A percentile compares a stretch with the other conserved stretches of the same genome.
Evolutionary conservation across 2,797 vertebrate genomes (phyloP).

Genomic region (Chelonia mydas): DNA sequence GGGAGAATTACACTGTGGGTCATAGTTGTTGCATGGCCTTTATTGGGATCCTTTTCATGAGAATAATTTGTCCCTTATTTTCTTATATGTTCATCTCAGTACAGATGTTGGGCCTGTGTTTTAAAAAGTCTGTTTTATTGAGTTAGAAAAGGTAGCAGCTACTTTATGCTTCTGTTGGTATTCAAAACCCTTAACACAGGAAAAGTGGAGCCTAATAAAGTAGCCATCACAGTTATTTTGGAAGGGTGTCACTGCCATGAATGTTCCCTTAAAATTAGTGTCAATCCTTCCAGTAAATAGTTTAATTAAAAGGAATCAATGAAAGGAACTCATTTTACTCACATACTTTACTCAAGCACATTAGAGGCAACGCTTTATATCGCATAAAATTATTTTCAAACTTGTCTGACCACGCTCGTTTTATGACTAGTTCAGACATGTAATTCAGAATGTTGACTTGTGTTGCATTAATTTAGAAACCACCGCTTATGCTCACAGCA

Average conservation of each 20-base stretch:
- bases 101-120: background rate
- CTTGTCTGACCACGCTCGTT: background rate
- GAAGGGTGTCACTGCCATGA: background rate
- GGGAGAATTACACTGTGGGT: background rate
- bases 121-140: background rate
- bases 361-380: background rate
- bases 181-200: background rate
- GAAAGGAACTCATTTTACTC: background rate
- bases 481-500: background rate
- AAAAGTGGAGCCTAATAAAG: background rate
- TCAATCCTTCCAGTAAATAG: rapidly evolving
- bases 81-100: background rate
- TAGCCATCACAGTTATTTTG: background rate
- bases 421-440: background rate
- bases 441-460: background rate
- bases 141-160: background rate
- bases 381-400: background rate
- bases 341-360: background rate
- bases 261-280: rapidly evolving
- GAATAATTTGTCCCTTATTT: background rate
- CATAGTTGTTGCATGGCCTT: background rate
- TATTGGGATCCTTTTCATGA: background rate
- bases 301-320: background rate
- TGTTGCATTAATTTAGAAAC: background rate
- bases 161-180: background rate